Evolutionary conservation across 2,113 vertebrate species (phyloP), one percentile per base, ranked within the genome.

Genomic region (Menidia beryllina): DNA sequence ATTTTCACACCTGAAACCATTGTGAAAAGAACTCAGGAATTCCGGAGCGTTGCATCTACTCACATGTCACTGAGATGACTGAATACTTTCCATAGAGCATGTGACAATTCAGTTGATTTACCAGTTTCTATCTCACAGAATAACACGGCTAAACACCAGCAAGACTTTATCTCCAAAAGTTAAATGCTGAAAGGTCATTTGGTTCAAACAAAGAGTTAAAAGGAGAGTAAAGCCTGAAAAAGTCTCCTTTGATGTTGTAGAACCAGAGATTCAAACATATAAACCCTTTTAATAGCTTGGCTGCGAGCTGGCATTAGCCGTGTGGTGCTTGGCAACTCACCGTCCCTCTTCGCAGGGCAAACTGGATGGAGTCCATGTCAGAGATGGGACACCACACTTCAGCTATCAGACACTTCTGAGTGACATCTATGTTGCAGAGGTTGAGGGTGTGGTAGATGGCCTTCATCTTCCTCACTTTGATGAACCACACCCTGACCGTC

Each of bases 381-480:
- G 96, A 95, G 21, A 99, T 94, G 0, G 98, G 97, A 77, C 98
- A 98, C 98, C 98, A 99, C 71, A 98, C 96, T 78, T 99, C 98
- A 0, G 98, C 97, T 36, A 99, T 99, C 88, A 99, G 92, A 88
- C 98, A 99, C 89, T 99, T 99, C 93, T 99, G 98, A 0, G 98
- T 99, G 79, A 99, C 97, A 0, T 99, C 98, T 1, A 99, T 99
- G 85, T 99, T 99, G 91, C 98, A 99, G 60, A 98, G 94, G 84
- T 99, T 99, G 64, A 99, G 94, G 15, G 97, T 99, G 74, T 99
- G 98, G 93, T 99, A 99, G 88, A 99, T 96, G 11, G 98, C 97
- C 93, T 99, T 99, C 98, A 99, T 99, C 93, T 99, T 99, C 71
- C 97, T 85, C 52, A 99, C 97, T 58, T 99, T 99, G 90, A 99